phyloP scores from a whole-genome alignment of 2,888 invertebrate species.

The Alcis repandata region DNA sequence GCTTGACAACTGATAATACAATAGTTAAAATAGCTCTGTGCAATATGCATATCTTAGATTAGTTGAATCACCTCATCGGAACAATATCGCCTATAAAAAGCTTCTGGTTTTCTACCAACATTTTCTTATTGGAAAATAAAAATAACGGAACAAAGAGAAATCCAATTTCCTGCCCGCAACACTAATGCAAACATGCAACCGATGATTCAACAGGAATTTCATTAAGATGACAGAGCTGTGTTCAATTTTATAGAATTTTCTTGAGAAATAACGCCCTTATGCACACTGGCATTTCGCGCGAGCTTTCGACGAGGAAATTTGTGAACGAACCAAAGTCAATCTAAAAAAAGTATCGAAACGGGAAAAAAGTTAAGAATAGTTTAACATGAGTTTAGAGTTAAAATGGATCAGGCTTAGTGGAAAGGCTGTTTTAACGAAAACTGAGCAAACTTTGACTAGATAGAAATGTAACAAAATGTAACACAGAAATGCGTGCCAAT shows the following conservation, averaged over 20 bases:
- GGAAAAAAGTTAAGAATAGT: no score
- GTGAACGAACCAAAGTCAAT: neutral
- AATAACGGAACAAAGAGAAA: constrained; percentile 12
- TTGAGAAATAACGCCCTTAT: constrained; percentile 59
- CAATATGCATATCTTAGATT: no score
- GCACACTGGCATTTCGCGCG: neutral
- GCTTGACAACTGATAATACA: no score
- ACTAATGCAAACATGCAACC: constrained; percentile 53
- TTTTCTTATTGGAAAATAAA: constrained; percentile 10
- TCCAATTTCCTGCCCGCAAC: constrained; percentile 41
- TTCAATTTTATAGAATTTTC: constrained; percentile 71
- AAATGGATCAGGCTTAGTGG: no score
- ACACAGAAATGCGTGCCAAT: no score
- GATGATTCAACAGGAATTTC: constrained; percentile 69
- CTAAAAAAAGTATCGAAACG: no score
- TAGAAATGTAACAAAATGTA: no score
- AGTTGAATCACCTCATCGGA: no score
- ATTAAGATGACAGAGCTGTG: constrained; percentile 81
- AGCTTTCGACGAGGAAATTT: neutral
- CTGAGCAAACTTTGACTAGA: no score
- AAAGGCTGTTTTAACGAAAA: no score
- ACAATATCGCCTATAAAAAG: neutral
- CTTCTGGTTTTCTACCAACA: neutral
- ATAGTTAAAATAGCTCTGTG: no score
- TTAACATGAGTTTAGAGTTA: no score